Conservation (phyloP, 2,888 invertebrate genomes). For the Xestobium rufovillosum region DNA sequence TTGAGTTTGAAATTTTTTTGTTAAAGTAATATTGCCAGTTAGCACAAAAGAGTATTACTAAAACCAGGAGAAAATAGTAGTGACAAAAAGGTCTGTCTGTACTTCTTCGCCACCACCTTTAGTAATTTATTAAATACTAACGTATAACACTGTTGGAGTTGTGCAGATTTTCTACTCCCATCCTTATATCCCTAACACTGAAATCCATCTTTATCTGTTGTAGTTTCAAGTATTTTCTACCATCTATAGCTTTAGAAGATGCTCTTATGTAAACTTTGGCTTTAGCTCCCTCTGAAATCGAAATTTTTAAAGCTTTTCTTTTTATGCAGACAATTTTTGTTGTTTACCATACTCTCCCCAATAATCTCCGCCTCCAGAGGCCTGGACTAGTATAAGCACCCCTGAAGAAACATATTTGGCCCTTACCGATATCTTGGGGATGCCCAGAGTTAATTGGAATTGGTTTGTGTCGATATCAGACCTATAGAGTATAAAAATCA, state of each 20-base stretch:
- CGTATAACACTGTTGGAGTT: slow-evolving; percentile 74
- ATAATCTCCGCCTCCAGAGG: slow-evolving; percentile 80
- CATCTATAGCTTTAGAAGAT: slow-evolving; percentile 53
- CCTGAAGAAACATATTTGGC: slow-evolving; percentile 78
- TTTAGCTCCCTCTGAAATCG: slow-evolving; percentile 65
- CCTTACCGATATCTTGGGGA: slow-evolving; percentile 70
- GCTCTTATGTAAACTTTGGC: slow-evolving; percentile 79
- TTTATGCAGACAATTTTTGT: slow-evolving; percentile 4
- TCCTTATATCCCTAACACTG: slow-evolving; percentile 71
- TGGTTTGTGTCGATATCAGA: slow-evolving; percentile 72
- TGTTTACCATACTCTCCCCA: slow-evolving; percentile 79
- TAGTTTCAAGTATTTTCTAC: slow-evolving; percentile 60
- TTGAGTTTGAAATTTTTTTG: background rate
- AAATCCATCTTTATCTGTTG: slow-evolving; percentile 80
- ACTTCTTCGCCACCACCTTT: slow-evolving; percentile 4
- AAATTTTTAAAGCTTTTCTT: slow-evolving; percentile 13
- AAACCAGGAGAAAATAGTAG: no score
- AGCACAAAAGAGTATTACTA: no score
- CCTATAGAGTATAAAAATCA: slow-evolving; percentile 42
- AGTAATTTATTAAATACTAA: slow-evolving; percentile 45
- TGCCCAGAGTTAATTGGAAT: slow-evolving; percentile 71
- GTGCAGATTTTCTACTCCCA: slow-evolving; percentile 80
- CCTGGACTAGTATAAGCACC: slow-evolving; percentile 68
- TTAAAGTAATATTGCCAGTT: background rate
- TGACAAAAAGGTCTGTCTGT: no score